Percentiles rank a stretch among this genome's conserved stretches.
phyloP scores from a whole-genome alignment of 2,113 vertebrate species.

The Aythya baeri region DNA sequence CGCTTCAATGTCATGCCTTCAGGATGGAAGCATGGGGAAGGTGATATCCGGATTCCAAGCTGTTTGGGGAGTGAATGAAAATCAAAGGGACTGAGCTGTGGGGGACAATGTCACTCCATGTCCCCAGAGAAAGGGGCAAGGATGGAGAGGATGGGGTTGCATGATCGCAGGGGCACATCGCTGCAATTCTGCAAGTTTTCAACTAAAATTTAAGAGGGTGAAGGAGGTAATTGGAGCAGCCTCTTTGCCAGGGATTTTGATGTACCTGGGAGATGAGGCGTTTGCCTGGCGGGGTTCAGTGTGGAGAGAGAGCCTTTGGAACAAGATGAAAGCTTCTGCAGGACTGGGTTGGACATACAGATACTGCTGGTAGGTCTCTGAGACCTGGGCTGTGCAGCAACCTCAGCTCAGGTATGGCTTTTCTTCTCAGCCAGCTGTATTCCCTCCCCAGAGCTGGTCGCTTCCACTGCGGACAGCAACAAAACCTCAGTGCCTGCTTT shows the following conservation, averaged over 20 bases:
- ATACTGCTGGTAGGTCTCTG: not conserved
- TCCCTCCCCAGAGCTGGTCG: not conserved
- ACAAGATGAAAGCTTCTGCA: not conserved
- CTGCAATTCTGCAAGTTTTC: not conserved
- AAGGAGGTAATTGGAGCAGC: not conserved
- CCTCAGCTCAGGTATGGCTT: not conserved
- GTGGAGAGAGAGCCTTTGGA: not conserved
- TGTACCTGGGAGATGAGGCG: not conserved
- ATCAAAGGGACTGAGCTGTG: rapidly evolving
- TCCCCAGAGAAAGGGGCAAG: not conserved
- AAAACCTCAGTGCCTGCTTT: not conserved
- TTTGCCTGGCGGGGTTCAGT: not conserved
- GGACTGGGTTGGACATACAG: rapidly evolving
- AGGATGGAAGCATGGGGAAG: not conserved
- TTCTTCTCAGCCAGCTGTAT: not conserved
- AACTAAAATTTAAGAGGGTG: not conserved
- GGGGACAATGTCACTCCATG: rapidly evolving
- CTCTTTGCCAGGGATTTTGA: not conserved
- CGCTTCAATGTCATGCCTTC: not conserved
- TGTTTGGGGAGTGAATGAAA: too few relatives aligned
- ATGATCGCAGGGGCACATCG: rapidly evolving
- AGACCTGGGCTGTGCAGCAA: not conserved
- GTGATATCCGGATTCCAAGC: rapidly evolving
- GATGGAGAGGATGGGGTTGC: not conserved
- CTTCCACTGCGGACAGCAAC: not conserved